phyloP scores from a whole-genome alignment of 1,140 invertebrate species.

The Solenopsis invicta region DNA sequence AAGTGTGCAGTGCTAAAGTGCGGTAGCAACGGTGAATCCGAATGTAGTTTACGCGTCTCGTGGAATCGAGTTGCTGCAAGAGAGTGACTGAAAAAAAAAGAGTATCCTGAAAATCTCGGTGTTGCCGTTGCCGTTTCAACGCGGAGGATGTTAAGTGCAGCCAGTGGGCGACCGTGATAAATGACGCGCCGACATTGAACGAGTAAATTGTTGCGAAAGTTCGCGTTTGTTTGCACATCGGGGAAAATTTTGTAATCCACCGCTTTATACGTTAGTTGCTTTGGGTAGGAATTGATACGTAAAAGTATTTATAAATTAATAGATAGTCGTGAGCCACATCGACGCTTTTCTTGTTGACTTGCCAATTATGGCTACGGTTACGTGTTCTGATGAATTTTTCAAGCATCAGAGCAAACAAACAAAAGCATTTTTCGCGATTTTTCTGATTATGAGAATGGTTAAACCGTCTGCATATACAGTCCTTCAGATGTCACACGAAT shows the following conservation, averaged over 20 bases:
- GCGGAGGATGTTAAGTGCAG: conserved; percentile 13
- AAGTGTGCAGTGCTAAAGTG: conserved; percentile 41
- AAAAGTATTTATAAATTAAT: background rate
- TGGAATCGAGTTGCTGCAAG: conserved; percentile 19
- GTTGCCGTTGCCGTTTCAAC: background rate
- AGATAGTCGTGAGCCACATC: background rate
- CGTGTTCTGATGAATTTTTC: too few relatives aligned
- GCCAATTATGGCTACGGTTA: background rate
- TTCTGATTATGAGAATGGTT: too few relatives aligned
- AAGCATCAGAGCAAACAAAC: too few relatives aligned
- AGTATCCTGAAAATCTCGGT: conserved; percentile 6
- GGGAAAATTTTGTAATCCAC: background rate
- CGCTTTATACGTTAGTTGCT: background rate
- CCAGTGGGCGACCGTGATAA: conserved; percentile 32
- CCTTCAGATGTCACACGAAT: too few relatives aligned
- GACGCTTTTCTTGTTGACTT: background rate
- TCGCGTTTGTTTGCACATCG: background rate
- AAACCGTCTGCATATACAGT: too few relatives aligned
- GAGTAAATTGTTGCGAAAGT: conserved; percentile 6
- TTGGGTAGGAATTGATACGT: conserved; percentile 3
- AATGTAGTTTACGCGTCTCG: background rate
- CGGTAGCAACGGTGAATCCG: conserved; percentile 12
- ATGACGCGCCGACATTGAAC: conserved; percentile 16
- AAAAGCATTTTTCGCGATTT: too few relatives aligned
- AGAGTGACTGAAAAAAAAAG: background rate